phyloP scores from a whole-genome alignment of 2,113 vertebrate species.

The Pseudopipra pipra region DNA sequence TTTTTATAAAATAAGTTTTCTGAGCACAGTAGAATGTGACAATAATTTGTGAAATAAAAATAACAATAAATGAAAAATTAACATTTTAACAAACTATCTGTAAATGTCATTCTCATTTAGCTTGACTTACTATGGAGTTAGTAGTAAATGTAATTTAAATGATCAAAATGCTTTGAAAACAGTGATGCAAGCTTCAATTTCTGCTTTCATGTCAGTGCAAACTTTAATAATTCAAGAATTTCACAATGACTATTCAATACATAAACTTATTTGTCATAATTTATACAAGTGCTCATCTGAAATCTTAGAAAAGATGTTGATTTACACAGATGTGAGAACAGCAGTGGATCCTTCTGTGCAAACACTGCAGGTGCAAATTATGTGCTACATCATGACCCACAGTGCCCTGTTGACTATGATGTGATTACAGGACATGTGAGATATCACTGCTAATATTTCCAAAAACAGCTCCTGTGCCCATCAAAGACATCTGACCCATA shows the following conservation, averaged over 20 bases:
- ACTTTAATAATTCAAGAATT: background rate
- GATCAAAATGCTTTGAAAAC: background rate
- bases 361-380: background rate
- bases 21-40: background rate
- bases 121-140: background rate
- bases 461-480: background rate
- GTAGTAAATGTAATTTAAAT: background rate
- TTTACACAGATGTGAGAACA: background rate
- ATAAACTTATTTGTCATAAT: background rate
- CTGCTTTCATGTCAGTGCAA: background rate
- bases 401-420: background rate
- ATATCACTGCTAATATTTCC: background rate
- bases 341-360: background rate
- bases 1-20: background rate
- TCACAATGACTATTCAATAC: background rate
- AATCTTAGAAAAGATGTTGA: background rate
- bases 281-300: background rate
- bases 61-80: background rate
- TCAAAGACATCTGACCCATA: background rate
- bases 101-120: background rate
- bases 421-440: background rate
- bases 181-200: background rate
- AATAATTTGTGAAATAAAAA: background rate
- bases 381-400: background rate
- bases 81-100: background rate